phyloP scores from a whole-genome alignment of 2,888 invertebrate genomes.

The Nemoura dubitans region DNA sequence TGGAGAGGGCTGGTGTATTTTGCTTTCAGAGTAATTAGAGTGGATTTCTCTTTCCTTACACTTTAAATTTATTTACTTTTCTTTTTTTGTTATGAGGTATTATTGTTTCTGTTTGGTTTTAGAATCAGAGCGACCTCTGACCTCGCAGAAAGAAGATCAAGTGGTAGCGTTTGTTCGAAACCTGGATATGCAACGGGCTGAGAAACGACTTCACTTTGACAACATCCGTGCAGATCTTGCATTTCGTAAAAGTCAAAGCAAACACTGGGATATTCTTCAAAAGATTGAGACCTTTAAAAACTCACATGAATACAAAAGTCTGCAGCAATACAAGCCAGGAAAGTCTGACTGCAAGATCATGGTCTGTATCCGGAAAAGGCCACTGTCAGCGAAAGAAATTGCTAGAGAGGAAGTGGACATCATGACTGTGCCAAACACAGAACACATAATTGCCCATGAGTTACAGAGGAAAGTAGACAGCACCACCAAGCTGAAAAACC shows the following conservation, averaged over 20 bases:
- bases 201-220: background rate
- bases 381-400: constrained; percentile 91
- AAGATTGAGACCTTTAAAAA: background rate
- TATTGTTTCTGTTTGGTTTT: background rate
- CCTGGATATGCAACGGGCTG: background rate
- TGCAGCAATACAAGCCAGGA: constrained; percentile 85
- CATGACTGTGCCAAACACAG: constrained; percentile 95
- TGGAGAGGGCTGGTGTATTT: too few relatives aligned
- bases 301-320: constrained; percentile 76
- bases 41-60: too few relatives aligned
- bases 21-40: too few relatives aligned
- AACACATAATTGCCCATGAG: constrained; percentile 91
- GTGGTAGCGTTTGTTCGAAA: background rate
- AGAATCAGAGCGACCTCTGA: background rate
- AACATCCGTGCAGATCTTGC: constrained; percentile 5
- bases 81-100: too few relatives aligned
- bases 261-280: constrained; percentile 25
- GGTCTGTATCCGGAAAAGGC: constrained; percentile 97
- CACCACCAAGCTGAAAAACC: constrained; percentile 98
- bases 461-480: constrained; percentile 96
- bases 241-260: constrained; percentile 16
- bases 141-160: background rate
- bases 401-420: constrained; percentile 93
- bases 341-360: constrained; percentile 97
- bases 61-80: too few relatives aligned